A percentile compares a stretch with the other conserved stretches of the same genome.
Evolutionary conservation across 2,797 vertebrate genomes (phyloP).

Genomic region (Naso thynnoides): DNA sequence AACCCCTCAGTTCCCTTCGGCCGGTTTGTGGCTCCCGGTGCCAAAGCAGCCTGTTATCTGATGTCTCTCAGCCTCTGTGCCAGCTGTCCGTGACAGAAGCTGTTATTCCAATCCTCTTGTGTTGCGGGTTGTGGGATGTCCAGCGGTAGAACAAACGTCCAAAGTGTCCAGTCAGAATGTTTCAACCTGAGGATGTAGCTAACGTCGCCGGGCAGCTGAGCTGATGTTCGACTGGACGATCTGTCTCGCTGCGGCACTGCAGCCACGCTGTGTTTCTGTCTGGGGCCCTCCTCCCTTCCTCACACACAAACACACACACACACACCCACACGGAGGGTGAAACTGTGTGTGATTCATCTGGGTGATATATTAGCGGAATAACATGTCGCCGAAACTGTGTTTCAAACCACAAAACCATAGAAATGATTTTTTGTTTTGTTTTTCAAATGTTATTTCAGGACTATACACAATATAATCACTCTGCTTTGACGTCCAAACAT

Average conservation of each 20-base stretch:
- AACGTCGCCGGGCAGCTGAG: conserved; percentile 31
- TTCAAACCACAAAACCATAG: conserved; percentile 8
- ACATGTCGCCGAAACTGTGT: background rate
- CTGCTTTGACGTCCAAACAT: background rate
- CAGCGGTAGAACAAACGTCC: background rate
- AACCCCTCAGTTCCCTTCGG: conserved; percentile 38
- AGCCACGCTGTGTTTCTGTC: conserved; percentile 69
- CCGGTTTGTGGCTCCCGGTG: conserved; percentile 50
- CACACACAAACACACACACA: conserved; percentile 27
- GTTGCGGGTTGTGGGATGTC: background rate
- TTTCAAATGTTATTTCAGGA: background rate
- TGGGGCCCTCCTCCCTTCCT: conserved; percentile 55
- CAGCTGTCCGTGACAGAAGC: conserved; percentile 41
- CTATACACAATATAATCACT: background rate
- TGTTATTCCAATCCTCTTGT: conserved; percentile 45
- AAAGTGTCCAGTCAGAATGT: conserved; percentile 9
- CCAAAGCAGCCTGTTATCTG: conserved; percentile 36
- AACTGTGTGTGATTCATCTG: conserved; percentile 13
- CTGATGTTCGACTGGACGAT: conserved; percentile 11
- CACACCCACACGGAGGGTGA: background rate
- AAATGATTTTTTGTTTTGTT: background rate
- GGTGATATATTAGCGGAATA: background rate
- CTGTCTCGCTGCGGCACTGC: conserved; percentile 65
- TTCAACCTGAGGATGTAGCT: conserved; percentile 42
- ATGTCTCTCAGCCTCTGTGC: conserved; percentile 27